Percentiles rank a stretch among this genome's conserved stretches.
phyloP scores from a whole-genome alignment of 2,888 invertebrate genomes.

The Microchrysa polita region DNA sequence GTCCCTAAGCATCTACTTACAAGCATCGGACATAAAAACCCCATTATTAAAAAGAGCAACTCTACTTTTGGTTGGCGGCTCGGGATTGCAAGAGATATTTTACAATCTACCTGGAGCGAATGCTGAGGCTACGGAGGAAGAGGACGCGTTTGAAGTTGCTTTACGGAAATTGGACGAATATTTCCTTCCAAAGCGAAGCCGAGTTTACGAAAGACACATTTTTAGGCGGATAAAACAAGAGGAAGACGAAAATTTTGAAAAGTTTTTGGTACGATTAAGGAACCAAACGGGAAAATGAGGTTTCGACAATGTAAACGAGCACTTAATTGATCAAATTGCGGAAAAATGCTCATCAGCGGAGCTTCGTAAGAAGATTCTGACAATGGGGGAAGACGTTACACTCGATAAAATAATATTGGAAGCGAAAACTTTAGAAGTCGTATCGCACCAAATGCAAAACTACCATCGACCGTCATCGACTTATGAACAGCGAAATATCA shows the following conservation, averaged over 20 bases:
- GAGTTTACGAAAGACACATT: conserved; percentile 52
- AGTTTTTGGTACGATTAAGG: conserved; percentile 53
- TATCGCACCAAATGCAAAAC: no score
- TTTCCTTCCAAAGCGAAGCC: conserved; percentile 51
- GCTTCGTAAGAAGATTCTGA: neutral
- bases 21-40: no score
- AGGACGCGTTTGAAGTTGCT: conserved; percentile 49
- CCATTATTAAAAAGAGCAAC: no score
- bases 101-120: neutral
- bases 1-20: no score
- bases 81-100: neutral
- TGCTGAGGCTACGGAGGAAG: neutral
- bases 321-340: conserved; percentile 49
- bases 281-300: conserved; percentile 45
- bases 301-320: conserved; percentile 32
- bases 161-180: conserved; percentile 52
- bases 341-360: neutral
- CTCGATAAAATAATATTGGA: neutral
- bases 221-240: conserved; percentile 54
- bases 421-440: neutral
- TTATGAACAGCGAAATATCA: no score
- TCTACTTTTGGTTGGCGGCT: neutral
- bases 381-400: neutral
- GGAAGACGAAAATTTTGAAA: conserved; percentile 55
- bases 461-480: no score